These are phyloP conservation scores for Prinia subflava DNA, from an alignment of 2,113 vertebrate species.

Conservation along the genomic window DNA sequence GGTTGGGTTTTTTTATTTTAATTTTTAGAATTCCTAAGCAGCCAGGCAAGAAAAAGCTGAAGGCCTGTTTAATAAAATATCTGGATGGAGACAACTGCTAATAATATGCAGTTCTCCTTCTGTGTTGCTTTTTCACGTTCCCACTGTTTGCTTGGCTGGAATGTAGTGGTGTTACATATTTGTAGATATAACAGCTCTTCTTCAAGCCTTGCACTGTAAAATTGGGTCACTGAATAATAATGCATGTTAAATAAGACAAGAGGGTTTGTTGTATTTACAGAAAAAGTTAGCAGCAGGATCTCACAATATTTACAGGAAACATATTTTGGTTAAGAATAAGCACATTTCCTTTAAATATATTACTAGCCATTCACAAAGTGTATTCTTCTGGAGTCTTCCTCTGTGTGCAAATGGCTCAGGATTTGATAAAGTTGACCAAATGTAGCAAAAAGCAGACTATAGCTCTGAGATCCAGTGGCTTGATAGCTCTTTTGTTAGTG, in stretches of 20 bases:
- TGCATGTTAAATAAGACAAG: conserved; percentile 27
- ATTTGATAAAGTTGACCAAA: neutral
- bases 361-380: neutral
- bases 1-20: neutral
- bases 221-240: conserved; percentile 49
- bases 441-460: neutral
- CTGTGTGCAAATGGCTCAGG: neutral
- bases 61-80: neutral
- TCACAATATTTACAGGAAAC: neutral
- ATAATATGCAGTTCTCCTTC: neutral
- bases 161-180: neutral
- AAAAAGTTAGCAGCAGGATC: neutral
- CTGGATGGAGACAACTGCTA: neutral
- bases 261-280: neutral
- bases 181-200: neutral
- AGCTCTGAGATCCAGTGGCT: neutral
- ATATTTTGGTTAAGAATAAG: neutral
- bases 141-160: neutral
- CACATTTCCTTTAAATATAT: neutral
- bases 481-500: neutral
- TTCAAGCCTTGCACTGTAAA: neutral
- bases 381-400: neutral
- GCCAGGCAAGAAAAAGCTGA: neutral
- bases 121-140: neutral
- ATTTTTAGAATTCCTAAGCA: neutral